Conservation (phyloP, 2,888 invertebrate species). For the Pecten maximus region DNA sequence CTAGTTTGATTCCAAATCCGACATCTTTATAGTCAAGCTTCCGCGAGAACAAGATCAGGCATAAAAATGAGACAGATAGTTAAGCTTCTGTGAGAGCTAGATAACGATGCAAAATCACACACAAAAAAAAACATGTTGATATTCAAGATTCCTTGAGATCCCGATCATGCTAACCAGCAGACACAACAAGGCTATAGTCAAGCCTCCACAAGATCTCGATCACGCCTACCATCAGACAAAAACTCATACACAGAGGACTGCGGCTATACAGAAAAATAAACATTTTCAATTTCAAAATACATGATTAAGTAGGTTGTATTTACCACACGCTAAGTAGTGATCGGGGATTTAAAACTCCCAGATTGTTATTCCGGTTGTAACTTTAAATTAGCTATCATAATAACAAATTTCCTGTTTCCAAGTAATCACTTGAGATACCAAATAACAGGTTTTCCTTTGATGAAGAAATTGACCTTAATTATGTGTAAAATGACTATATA, state of each 20-base stretch:
- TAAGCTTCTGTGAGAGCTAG: no score
- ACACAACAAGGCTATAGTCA: no score
- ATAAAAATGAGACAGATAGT: no score
- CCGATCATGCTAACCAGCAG: no score
- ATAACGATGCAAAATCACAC: no score
- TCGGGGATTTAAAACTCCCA: neutral
- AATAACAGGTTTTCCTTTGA: neutral
- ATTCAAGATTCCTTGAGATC: no score
- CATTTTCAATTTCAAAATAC: neutral
- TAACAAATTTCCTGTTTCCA: constrained; percentile 10
- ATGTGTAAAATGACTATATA: constrained; percentile 29
- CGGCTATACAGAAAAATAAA: neutral
- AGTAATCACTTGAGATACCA: neutral
- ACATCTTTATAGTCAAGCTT: neutral
- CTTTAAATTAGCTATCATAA: neutral
- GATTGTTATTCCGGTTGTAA: neutral
- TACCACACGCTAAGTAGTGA: neutral
- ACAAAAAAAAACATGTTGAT: no score
- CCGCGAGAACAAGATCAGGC: no score
- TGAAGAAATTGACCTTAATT: constrained; percentile 26
- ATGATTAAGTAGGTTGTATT: neutral
- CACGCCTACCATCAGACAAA: neutral
- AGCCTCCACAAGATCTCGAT: neutral
- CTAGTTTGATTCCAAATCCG: neutral
- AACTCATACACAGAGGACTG: neutral